phyloP scores from a whole-genome alignment of 2,113 vertebrate genomes.

The Pungitius pungitius region DNA sequence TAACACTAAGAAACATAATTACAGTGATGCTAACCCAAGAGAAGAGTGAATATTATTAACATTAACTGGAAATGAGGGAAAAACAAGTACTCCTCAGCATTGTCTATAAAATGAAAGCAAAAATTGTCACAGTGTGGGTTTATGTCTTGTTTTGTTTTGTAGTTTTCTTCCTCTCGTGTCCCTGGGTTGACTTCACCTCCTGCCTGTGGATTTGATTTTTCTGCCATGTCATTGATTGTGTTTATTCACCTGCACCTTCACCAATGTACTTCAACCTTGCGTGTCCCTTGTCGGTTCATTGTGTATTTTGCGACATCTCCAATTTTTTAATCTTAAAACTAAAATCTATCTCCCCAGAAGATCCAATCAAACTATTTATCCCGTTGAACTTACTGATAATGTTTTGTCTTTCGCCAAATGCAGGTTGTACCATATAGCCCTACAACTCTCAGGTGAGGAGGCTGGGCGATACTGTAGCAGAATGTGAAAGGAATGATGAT shows the following conservation, averaged over 20 bases:
- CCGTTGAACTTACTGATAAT: slow-evolving; percentile 34
- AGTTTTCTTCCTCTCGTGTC: too few relatives aligned
- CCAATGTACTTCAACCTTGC: too few relatives aligned
- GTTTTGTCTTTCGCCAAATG: slow-evolving; percentile 15
- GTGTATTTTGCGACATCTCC: slow-evolving; percentile 61
- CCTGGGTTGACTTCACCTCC: too few relatives aligned
- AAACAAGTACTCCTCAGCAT: slow-evolving; percentile 19
- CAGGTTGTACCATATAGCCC: slow-evolving; percentile 49
- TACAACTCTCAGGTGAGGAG: slow-evolving; percentile 31
- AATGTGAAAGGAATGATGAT: slow-evolving; percentile 69
- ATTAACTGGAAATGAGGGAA: too few relatives aligned
- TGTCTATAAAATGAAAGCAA: slow-evolving; percentile 46
- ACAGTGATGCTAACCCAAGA: too few relatives aligned
- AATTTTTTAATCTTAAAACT: slow-evolving; percentile 65
- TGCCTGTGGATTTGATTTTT: too few relatives aligned
- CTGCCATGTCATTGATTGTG: too few relatives aligned
- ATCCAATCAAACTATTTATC: slow-evolving; percentile 52
- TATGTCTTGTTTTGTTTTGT: too few relatives aligned
- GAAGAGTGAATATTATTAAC: too few relatives aligned
- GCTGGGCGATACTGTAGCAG: slow-evolving; percentile 38
- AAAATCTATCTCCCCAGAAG: slow-evolving; percentile 44
- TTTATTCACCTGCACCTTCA: too few relatives aligned
- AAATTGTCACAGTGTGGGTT: neutral
- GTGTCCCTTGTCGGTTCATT: neutral
- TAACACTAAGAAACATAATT: neutral